Base-by-base conservation (phyloP, 2,888 invertebrate genomes). In the Epinotia brunnichana region DNA sequence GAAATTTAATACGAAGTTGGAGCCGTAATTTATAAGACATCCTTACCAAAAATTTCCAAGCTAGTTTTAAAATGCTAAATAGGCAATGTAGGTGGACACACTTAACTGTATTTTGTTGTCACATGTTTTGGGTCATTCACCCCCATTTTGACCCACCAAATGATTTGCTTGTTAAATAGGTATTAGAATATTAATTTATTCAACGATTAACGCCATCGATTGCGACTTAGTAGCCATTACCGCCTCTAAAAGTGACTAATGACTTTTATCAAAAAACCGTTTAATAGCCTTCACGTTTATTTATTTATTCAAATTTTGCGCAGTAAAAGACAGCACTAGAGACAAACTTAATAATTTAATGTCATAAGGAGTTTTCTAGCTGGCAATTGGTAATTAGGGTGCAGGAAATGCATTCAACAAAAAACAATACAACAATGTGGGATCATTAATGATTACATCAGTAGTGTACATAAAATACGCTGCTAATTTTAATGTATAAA, bases 151-250 rank as follows among this genome's bases (percentile, higher is more conserved):
- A 62, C 68, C 51, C 64, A 67, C 19, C 74, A 41, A 63, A 73
- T 66, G 13, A 19, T 48, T 60, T 44, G 39, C 53, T 70, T 51
- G 17, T 67, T 63, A 70, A 69, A 56, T 62, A 74, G 70, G 48
- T n/a, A 62, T 48, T 56, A 69, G 68, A 74, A 74, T 66, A 62
- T 77, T 76, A 80, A 82, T 81, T 82, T 81, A 85, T 84, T 79
- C 81, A 77, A 78, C 73, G 76, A 29, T 24, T 57, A 56, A 56
- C 57, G 35, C 21, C 48, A 29, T 54, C 44, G 29, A 41, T n/a
- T 19, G 19, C 41, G 41, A 48, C n/a, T 35, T 56, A 59, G 17
- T 9, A 51, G 53, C 24, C 44, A 53, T 59, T 41, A 60, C 13
- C 24, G 21, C 1, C 17, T 19, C 10, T 48, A 48, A n/a, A 5